A percentile compares a stretch with the other conserved stretches of the same genome.
Conservation (phyloP, 2,797 vertebrate genomes). For the Nasua narica region DNA sequence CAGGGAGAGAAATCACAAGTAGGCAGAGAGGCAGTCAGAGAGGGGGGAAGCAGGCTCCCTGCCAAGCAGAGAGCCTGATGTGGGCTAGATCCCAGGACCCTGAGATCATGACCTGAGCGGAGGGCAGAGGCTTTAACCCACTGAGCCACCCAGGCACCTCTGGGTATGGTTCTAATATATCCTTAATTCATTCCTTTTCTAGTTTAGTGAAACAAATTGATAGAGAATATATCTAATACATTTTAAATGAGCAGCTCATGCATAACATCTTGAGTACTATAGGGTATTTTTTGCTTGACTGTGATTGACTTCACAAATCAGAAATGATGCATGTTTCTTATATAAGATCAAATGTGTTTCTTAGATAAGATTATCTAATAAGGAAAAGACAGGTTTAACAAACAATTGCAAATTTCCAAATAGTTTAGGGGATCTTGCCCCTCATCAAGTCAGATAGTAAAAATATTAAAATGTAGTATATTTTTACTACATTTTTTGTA, state of each 20-base stretch:
- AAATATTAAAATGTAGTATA: background rate
- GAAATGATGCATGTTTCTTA: background rate
- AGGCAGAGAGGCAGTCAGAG: no score
- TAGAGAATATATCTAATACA: background rate
- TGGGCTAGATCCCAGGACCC: no score
- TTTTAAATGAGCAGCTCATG: background rate
- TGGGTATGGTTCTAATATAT: background rate
- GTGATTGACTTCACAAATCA: background rate
- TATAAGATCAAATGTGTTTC: background rate
- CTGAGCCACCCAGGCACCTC: no score
- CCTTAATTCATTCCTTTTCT: background rate
- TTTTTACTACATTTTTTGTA: no score
- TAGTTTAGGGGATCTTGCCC: background rate
- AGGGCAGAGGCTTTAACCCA: no score
- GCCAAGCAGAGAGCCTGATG: no score
- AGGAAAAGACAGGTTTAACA: background rate
- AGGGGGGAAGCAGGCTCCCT: no score
- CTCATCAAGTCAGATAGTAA: background rate
- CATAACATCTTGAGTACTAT: background rate
- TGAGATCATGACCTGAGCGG: no score
- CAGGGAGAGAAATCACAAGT: no score
- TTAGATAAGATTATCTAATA: background rate
- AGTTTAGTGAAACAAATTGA: background rate
- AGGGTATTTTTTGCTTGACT: background rate
- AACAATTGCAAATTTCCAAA: background rate